Percentiles rank a stretch among this genome's conserved stretches.
Evolutionary conservation across 2,888 invertebrate genomes (phyloP).

Genomic region (Dorcus hopei): DNA sequence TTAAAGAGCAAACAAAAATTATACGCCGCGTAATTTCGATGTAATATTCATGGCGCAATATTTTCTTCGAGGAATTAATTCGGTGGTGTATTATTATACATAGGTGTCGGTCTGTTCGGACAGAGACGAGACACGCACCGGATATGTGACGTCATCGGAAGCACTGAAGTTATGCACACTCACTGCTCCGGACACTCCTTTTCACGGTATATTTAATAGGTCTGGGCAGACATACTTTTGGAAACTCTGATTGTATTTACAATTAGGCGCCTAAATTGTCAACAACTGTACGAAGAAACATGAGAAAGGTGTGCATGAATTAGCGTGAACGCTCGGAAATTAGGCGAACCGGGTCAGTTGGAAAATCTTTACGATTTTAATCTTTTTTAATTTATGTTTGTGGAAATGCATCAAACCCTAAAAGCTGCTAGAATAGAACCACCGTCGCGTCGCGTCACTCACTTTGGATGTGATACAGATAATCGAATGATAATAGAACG

Average conservation of each 20-base stretch:
- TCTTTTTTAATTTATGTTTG: too few relatives aligned
- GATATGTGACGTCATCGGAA: conserved; percentile 36
- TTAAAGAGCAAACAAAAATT: conserved; percentile 10
- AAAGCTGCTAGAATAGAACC: too few relatives aligned
- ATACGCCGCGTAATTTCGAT: conserved; percentile 7
- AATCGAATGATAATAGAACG: too few relatives aligned
- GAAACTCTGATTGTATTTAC: conserved; percentile 9
- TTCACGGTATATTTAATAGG: conserved; percentile 34
- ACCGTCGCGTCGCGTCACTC: too few relatives aligned
- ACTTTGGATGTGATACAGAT: too few relatives aligned
- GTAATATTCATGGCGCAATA: conserved; percentile 8
- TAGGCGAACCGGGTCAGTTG: too few relatives aligned
- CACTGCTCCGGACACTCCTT: conserved; percentile 32
- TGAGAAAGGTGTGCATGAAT: too few relatives aligned
- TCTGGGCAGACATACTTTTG: conserved; percentile 13
- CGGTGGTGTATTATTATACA: not conserved
- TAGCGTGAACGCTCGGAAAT: too few relatives aligned
- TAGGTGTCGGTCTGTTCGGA: conserved; percentile 7
- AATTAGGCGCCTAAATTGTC: too few relatives aligned
- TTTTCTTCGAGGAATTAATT: conserved; percentile 9
- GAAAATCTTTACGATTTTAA: too few relatives aligned
- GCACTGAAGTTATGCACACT: conserved; percentile 34
- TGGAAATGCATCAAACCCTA: too few relatives aligned
- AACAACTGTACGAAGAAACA: too few relatives aligned
- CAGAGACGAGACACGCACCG: conserved; percentile 23